phyloP scores from a whole-genome alignment of 2,797 vertebrate species.

The Poecilia picta region DNA sequence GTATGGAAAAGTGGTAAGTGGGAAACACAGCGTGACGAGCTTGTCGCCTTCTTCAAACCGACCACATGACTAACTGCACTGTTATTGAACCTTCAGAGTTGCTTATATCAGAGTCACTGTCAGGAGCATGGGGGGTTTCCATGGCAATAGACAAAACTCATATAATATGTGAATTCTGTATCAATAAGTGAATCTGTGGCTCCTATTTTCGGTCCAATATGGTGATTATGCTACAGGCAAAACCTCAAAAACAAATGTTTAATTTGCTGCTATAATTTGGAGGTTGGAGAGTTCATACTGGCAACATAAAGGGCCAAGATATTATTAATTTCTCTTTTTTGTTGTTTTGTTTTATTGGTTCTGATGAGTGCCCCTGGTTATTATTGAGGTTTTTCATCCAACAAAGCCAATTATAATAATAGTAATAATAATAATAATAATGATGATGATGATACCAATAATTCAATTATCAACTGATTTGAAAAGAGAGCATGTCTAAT shows the following conservation, averaged over 20 bases:
- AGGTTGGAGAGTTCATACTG: not conserved
- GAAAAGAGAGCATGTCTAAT: not conserved
- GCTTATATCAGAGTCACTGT: not conserved
- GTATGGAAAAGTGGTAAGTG: no score
- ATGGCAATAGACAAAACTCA: not conserved
- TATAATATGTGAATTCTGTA: not conserved
- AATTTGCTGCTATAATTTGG: conserved; percentile 1
- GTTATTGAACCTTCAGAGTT: not conserved
- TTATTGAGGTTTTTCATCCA: not conserved
- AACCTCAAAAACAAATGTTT: not conserved
- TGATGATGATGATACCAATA: not conserved
- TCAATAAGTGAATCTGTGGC: not conserved
- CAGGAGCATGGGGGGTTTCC: not conserved
- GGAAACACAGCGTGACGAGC: not conserved
- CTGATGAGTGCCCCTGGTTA: not conserved
- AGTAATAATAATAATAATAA: no score
- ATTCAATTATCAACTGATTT: not conserved
- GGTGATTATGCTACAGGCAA: not conserved
- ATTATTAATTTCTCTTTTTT: not conserved
- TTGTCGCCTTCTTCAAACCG: not conserved
- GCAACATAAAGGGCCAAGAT: not conserved
- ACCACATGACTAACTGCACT: not conserved
- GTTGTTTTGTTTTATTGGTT: no score
- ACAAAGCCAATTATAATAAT: not conserved
- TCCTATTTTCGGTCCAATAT: not conserved